A percentile compares a stretch with the other conserved stretches of the same genome.
Evolutionary conservation across 1,140 invertebrate genomes (phyloP).

Genomic region (Brachionus asplanchnoidis): DNA sequence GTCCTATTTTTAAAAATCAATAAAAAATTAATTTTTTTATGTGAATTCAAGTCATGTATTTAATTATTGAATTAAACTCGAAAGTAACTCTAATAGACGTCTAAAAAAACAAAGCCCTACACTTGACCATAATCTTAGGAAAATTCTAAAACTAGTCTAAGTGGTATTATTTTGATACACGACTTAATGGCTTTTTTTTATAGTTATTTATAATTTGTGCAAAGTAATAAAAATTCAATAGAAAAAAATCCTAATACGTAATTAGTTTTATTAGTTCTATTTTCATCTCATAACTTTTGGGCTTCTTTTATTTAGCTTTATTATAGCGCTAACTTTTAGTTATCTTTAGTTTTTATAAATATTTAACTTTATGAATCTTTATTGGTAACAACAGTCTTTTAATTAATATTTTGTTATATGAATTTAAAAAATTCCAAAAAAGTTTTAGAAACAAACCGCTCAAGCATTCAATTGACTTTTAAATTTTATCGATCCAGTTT

Average conservation of each 20-base stretch:
- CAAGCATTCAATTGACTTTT: background rate
- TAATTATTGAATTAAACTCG: background rate
- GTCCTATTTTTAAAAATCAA: background rate
- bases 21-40: slow-evolving; percentile 7
- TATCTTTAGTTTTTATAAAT: background rate
- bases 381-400: background rate
- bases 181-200: slow-evolving; percentile 23
- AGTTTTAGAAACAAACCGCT: background rate
- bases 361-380: background rate
- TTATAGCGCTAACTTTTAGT: background rate
- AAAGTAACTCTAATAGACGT: slow-evolving; percentile 21
- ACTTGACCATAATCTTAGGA: slow-evolving; percentile 35
- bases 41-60: slow-evolving; percentile 36
- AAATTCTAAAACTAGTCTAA: slow-evolving; percentile 24
- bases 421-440: background rate
- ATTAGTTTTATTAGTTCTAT: slow-evolving; percentile 9
- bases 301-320: background rate
- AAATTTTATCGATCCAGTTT: background rate
- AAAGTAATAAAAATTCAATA: background rate
- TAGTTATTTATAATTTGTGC: background rate
- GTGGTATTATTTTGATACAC: slow-evolving; percentile 29
- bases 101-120: slow-evolving; percentile 23
- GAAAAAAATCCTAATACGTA: background rate
- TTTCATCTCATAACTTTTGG: background rate
- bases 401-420: background rate